Conservation (phyloP, 1,140 invertebrate genomes). For the Linepithema humile region DNA sequence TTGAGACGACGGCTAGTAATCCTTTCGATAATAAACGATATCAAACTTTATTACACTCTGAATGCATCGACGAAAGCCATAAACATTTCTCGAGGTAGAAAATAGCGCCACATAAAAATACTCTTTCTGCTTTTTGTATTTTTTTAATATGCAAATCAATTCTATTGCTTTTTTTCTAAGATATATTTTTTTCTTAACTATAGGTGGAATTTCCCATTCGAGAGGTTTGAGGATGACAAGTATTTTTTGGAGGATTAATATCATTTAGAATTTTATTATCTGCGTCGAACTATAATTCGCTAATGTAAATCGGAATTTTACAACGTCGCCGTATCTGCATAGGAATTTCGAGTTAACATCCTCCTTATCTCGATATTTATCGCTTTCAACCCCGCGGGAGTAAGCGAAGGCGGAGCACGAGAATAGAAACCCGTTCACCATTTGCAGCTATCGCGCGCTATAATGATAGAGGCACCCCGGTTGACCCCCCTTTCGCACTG, state of each 20-base stretch:
- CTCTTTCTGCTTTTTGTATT: background rate
- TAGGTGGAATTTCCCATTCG: background rate
- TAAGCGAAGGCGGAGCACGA: background rate
- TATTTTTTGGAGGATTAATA: background rate
- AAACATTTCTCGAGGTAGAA: background rate
- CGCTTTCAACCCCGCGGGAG: background rate
- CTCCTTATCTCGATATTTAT: background rate
- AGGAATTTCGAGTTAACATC: background rate
- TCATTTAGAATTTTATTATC: background rate
- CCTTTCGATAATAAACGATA: constrained; percentile 14
- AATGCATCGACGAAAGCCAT: background rate
- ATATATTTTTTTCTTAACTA: background rate
- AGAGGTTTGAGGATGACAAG: background rate
- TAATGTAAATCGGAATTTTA: background rate
- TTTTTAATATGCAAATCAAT: constrained; percentile 13
- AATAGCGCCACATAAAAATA: background rate
- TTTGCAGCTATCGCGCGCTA: constrained; percentile 12
- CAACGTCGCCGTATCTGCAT: background rate
- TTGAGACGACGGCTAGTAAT: background rate
- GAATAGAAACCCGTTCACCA: constrained; percentile 23
- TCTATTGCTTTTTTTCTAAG: background rate
- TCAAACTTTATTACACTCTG: background rate
- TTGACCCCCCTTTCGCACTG: constrained; percentile 37
- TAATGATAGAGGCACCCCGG: background rate
- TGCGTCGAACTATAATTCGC: background rate